These are phyloP conservation scores for Nannoperca australis DNA, from an alignment of 2,797 vertebrate species.

Conservation along the genomic window DNA sequence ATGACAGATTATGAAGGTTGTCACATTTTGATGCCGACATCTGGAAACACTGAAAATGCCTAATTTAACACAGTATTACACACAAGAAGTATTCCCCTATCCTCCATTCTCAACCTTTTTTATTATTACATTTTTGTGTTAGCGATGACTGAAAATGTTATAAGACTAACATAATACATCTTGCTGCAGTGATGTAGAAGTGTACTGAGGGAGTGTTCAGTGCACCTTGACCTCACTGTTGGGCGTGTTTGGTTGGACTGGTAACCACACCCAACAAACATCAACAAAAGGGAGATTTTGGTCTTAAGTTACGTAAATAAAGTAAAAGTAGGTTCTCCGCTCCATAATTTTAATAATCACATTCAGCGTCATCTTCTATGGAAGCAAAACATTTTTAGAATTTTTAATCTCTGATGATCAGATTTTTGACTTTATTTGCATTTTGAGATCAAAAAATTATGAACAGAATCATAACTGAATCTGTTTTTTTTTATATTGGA, in stretches of 20 bases:
- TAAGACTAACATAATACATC: too few species aligned
- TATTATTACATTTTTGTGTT: not conserved
- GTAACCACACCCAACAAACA: not conserved
- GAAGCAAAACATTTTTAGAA: not conserved
- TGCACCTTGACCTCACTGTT: not conserved
- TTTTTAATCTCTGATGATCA: not conserved
- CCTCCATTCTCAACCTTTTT: not conserved
- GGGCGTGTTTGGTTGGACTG: not conserved
- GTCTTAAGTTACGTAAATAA: not conserved
- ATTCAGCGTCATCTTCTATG: not conserved
- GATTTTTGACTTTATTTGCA: not conserved
- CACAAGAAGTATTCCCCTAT: not conserved
- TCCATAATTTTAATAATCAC: not conserved
- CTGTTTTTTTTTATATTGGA: not conserved
- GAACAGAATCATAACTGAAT: not conserved
- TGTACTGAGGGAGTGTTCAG: not conserved
- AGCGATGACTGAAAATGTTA: not conserved
- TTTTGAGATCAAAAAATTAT: not conserved
- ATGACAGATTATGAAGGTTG: slow-evolving; percentile 44
- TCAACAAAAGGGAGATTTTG: not conserved
- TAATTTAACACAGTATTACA: not conserved
- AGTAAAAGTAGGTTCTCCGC: too few species aligned
- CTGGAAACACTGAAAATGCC: slow-evolving; percentile 13
- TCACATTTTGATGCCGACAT: slow-evolving; percentile 43
- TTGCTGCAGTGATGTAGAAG: not conserved